Percentiles rank a stretch among this genome's conserved stretches.
phyloP scores from a whole-genome alignment of 2,888 invertebrate species.

The Lymantria dispar region DNA sequence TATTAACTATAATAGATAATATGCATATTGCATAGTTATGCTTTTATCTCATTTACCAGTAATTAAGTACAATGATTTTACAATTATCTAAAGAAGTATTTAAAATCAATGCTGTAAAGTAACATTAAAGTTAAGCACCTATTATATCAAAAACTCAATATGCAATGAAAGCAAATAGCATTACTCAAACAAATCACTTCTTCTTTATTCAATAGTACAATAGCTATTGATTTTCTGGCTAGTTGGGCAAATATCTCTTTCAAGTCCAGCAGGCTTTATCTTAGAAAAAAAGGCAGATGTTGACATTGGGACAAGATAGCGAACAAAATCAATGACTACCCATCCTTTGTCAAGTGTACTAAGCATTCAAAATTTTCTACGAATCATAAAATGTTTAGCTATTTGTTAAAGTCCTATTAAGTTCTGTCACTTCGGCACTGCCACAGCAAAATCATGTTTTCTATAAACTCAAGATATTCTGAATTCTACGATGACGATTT shows the following conservation, averaged over 20 bases:
- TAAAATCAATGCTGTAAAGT: too few species aligned
- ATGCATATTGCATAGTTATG: too few species aligned
- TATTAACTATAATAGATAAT: too few species aligned
- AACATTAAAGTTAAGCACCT: constrained; percentile 17
- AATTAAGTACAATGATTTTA: too few species aligned
- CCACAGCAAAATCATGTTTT: constrained; percentile 40
- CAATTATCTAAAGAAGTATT: too few species aligned
- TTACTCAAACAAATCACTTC: constrained; percentile 59
- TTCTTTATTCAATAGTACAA: constrained; percentile 60
- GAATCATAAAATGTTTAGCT: constrained; percentile 80
- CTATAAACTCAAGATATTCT: constrained; percentile 19
- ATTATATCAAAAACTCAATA: constrained; percentile 50
- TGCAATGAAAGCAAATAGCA: constrained; percentile 47
- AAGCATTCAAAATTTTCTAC: constrained; percentile 73
- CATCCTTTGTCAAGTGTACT: constrained; percentile 72
- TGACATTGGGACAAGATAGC: constrained; percentile 58
- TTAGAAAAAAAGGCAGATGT: constrained; percentile 73
- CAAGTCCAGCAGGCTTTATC: constrained; percentile 57
- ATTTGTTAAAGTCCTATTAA: constrained; percentile 81
- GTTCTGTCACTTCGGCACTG: constrained; percentile 70
- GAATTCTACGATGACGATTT: constrained; percentile 22
- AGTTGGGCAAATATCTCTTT: constrained; percentile 78
- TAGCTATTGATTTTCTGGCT: constrained; percentile 77
- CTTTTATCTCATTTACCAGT: too few species aligned
- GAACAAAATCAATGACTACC: constrained; percentile 62